Evolutionary conservation across 2,113 vertebrate genomes (phyloP), one percentile per base, ranked within the genome.

Genomic region (Lepus europaeus): DNA sequence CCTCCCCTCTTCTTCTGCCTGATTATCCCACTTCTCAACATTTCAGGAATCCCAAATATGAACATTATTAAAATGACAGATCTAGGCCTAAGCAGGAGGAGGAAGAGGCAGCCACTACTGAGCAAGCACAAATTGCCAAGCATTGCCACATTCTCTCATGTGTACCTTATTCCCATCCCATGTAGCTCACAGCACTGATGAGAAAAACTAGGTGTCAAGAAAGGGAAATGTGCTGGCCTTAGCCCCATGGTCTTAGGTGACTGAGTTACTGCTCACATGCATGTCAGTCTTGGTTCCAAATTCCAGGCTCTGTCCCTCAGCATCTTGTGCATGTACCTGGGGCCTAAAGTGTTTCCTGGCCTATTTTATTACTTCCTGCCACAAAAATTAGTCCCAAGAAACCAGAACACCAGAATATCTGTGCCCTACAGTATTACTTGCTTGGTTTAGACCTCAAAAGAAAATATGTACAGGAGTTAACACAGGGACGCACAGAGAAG

Each of bases 301-400:
- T 11, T 19, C 64, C 51, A 82, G 1, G 7, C 5, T 76, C 74
- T 27, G 39, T 23, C 6, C 2, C 8, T 1, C n/a, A 33, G 13
- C 25, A 5, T 49, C 77, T 56, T 33, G 27, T 12, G 8, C 29
- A 51, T 5, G 25, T 9, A 20, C 64, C 66, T 23, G 61, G 53
- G 31, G 23, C 25, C 59, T 25, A 19, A 8, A 56, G 29, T 29
- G 66, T 68, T 8, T 17, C 23, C 70, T 36, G 31, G 51, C 13
- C 29, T 53, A 9, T 49, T 74, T 77, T 59, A 33, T 78, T 81
- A 68, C 4, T 51, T 25, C 4, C 64, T 85, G 29, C 66, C 59
- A 80, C 69, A 59, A 68, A 94, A 91, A 76, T 53, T 45, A 69
- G 11, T 22, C 53, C 79, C 33, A 70, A 76, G 80, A 51, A 61